Evolutionary conservation across 2,888 invertebrate species (phyloP).

Genomic region (Apodemia zela): DNA sequence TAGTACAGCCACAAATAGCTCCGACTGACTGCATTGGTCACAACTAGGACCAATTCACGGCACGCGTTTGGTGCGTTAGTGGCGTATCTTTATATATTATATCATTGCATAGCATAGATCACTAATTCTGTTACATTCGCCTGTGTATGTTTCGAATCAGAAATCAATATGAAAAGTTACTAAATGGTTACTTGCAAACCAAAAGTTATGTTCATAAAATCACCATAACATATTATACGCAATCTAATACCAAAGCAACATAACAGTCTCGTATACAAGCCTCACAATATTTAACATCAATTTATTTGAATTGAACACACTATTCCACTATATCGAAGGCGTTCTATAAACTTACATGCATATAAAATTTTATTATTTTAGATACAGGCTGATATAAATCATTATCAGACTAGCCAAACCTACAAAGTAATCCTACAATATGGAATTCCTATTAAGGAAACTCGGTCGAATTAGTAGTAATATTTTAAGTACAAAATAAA

Average conservation of each 20-base stretch:
- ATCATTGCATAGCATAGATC: too few species aligned
- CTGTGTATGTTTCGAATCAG: background rate
- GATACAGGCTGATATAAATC: constrained; percentile 2
- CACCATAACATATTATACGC: constrained; percentile 7
- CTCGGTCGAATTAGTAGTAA: too few species aligned
- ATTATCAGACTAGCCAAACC: too few species aligned
- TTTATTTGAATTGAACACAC: constrained; percentile 9
- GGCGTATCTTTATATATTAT: too few species aligned
- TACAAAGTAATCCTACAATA: too few species aligned
- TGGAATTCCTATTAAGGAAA: too few species aligned
- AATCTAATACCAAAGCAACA: constrained; percentile 13
- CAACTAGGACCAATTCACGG: too few species aligned
- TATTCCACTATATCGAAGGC: constrained; percentile 8
- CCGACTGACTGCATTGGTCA: too few species aligned
- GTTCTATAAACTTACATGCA: constrained; percentile 12
- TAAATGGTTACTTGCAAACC: background rate
- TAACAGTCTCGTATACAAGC: constrained; percentile 6
- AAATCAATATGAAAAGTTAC: background rate
- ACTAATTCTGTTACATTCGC: too few species aligned
- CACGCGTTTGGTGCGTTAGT: too few species aligned
- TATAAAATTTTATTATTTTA: constrained; percentile 14
- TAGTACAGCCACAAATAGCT: too few species aligned
- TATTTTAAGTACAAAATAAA: too few species aligned
- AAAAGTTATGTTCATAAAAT: constrained; percentile 5
- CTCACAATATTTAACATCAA: constrained; percentile 6